A percentile compares a stretch with the other conserved stretches of the same genome.
These are phyloP conservation scores for Anhinga anhinga DNA, from an alignment of 2,113 vertebrate genomes.

Conservation along the genomic window DNA sequence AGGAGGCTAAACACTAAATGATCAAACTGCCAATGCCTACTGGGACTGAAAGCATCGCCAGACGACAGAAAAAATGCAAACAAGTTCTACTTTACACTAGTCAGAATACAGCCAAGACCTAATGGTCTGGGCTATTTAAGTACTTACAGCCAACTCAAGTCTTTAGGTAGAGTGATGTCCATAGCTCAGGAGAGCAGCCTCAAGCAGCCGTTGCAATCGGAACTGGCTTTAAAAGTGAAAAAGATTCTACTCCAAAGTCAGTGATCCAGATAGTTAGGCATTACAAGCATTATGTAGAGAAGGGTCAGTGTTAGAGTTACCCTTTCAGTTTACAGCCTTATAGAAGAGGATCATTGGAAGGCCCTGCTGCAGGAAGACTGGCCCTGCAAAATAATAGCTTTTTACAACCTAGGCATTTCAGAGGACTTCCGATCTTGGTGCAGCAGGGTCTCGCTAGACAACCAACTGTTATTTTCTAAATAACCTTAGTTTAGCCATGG, in stretches of 20 bases:
- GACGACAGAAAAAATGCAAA: background rate
- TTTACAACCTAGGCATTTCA: background rate
- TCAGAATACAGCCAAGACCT: conserved; percentile 21
- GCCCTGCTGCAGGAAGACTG: background rate
- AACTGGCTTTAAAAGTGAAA: conserved; percentile 58
- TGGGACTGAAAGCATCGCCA: background rate
- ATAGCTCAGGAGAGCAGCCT: conserved; percentile 45
- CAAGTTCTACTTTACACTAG: conserved; percentile 19
- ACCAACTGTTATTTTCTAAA: background rate
- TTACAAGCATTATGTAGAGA: background rate
- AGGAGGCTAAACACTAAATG: conserved; percentile 9
- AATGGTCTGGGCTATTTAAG: background rate
- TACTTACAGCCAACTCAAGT: conserved; percentile 59
- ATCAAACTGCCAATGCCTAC: background rate
- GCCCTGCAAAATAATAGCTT: background rate
- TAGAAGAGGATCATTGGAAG: background rate
- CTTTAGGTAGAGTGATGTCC: conserved; percentile 47
- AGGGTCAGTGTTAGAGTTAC: background rate
- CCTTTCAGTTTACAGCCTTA: background rate
- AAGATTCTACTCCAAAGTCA: conserved; percentile 47
- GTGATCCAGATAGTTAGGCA: conserved; percentile 9
- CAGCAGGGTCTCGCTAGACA: background rate
- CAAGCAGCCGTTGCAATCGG: conserved; percentile 29
- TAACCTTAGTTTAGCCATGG: background rate
- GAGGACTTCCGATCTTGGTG: background rate